Conservation (phyloP, 2,888 invertebrate species). For the Noctua janthe region DNA sequence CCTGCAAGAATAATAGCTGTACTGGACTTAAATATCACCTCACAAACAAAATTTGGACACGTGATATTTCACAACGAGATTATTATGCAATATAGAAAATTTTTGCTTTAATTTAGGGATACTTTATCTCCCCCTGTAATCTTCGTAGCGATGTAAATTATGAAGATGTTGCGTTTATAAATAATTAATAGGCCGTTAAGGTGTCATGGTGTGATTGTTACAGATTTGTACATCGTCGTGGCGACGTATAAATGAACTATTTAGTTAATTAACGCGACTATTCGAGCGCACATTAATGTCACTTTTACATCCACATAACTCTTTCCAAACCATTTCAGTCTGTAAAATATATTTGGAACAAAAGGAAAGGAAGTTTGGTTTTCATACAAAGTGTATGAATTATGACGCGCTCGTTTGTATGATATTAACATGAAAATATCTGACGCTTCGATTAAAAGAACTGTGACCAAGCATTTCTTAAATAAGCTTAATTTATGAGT, state of each 20-base stretch:
- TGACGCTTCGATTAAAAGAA: slow-evolving; percentile 50
- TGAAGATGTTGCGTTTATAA: slow-evolving; percentile 68
- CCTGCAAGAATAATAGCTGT: slow-evolving; percentile 39
- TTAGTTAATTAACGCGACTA: slow-evolving; percentile 85
- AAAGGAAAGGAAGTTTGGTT: slow-evolving; percentile 69
- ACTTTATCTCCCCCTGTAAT: slow-evolving; percentile 49
- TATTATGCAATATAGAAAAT: slow-evolving; percentile 46
- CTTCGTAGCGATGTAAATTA: slow-evolving; percentile 63
- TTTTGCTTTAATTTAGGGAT: slow-evolving; percentile 46
- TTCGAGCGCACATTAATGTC: slow-evolving; percentile 85
- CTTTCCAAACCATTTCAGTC: slow-evolving; percentile 78
- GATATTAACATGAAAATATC: slow-evolving; percentile 61
- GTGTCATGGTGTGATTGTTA: slow-evolving; percentile 75
- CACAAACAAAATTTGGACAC: slow-evolving; percentile 30
- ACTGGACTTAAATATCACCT: slow-evolving; percentile 26
- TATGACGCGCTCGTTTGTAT: slow-evolving; percentile 61
- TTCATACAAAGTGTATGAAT: slow-evolving; percentile 65
- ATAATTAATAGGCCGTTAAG: slow-evolving; percentile 76
- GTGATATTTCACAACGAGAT: slow-evolving; percentile 40
- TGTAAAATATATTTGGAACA: slow-evolving; percentile 75
- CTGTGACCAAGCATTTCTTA: slow-evolving; percentile 54
- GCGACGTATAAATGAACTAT: slow-evolving; percentile 78
- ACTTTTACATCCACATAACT: slow-evolving; percentile 83
- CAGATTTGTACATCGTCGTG: slow-evolving; percentile 79
- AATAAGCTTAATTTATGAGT: slow-evolving; percentile 53